phyloP scores from a whole-genome alignment of 1,140 invertebrate species.

The Cherax destructor region DNA sequence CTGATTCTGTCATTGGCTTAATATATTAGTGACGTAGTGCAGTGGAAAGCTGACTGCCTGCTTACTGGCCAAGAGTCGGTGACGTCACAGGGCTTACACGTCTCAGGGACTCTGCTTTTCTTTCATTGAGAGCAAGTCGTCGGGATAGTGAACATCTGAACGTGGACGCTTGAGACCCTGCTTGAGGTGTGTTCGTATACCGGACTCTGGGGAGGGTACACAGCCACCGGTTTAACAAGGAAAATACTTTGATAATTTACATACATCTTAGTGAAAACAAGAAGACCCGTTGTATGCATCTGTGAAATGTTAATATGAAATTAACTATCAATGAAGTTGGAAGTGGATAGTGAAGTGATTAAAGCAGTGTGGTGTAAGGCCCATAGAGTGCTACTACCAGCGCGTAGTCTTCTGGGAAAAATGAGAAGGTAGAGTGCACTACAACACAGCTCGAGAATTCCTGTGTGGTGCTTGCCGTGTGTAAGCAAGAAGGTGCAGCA shows the following conservation, averaged over 20 bases:
- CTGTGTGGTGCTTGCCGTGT: background rate
- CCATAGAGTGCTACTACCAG: background rate
- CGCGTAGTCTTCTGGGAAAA: background rate
- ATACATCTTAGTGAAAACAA: background rate
- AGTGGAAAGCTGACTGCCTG: slow-evolving; percentile 22
- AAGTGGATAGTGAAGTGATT: background rate
- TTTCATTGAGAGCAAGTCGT: slow-evolving; percentile 47
- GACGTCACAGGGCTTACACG: slow-evolving; percentile 37
- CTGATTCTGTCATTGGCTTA: slow-evolving; percentile 12
- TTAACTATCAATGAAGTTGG: background rate
- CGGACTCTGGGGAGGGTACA: background rate
- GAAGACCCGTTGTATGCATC: background rate
- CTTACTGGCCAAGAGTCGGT: slow-evolving; percentile 30
- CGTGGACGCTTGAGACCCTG: background rate
- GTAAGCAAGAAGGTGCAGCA: background rate
- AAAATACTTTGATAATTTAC: background rate
- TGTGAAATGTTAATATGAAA: background rate
- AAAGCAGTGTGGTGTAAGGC: background rate
- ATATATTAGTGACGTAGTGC: slow-evolving; percentile 19
- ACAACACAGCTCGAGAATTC: background rate
- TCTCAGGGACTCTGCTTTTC: slow-evolving; percentile 7
- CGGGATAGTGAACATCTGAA: background rate
- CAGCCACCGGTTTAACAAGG: background rate
- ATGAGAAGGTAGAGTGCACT: no score
- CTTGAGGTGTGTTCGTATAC: background rate